phyloP scores from a whole-genome alignment of 2,797 vertebrate genomes.

The Oreortyx pictus region DNA sequence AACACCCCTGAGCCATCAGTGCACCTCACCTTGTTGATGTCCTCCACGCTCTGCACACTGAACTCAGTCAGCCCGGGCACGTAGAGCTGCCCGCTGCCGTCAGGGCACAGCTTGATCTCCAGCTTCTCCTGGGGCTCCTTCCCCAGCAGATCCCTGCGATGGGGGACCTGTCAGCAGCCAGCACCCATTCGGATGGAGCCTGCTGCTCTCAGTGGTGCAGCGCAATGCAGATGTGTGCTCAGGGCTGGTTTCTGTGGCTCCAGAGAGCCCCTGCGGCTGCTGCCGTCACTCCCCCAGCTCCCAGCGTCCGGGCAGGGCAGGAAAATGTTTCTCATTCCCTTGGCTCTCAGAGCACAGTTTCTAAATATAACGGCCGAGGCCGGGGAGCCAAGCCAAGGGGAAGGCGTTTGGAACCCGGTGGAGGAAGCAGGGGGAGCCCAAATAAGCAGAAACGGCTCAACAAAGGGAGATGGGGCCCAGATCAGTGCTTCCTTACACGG shows the following conservation, averaged over 20 bases:
- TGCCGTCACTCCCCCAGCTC: background rate
- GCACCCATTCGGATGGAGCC: background rate
- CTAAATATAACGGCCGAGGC: background rate
- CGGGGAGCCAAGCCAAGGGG: fast-evolving
- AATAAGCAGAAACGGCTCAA: fast-evolving
- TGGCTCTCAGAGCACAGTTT: background rate
- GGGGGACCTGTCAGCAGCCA: background rate
- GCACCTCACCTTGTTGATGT: constrained; percentile 90
- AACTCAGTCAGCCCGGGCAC: constrained; percentile 91
- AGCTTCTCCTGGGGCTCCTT: constrained; percentile 90
- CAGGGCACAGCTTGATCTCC: constrained; percentile 95
- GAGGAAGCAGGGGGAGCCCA: background rate
- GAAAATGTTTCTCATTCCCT: constrained; percentile 25
- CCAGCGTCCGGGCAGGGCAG: background rate
- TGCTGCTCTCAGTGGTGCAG: no score
- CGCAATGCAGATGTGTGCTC: background rate
- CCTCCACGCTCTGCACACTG: constrained; percentile 88
- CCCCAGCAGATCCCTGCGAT: constrained; percentile 89
- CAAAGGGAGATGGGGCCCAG: background rate
- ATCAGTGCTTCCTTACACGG: background rate
- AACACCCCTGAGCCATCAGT: fast-evolving
- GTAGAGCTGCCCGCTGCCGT: constrained; percentile 93
- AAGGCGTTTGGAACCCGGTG: background rate
- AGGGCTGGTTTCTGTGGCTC: background rate
- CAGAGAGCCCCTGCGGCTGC: background rate